Conservation (phyloP, 2,797 vertebrate species). For the Carduelis carduelis region DNA sequence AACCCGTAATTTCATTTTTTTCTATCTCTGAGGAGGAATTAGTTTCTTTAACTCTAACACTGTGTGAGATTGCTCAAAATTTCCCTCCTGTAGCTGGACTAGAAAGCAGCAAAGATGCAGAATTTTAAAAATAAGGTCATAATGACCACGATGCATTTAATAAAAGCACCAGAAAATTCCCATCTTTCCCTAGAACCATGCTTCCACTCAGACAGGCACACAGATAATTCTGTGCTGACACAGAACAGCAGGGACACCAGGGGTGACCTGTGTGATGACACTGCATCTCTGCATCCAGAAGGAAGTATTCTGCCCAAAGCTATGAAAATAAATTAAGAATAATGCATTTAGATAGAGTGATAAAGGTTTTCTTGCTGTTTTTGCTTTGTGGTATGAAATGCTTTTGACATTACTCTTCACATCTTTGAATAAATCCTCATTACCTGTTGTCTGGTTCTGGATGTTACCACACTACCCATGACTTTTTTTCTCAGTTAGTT, state of each 20-base stretch:
- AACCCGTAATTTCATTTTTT: rapidly evolving
- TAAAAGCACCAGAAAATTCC: background rate
- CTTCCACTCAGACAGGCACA: background rate
- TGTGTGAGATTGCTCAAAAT: background rate
- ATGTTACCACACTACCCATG: background rate
- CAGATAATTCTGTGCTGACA: background rate
- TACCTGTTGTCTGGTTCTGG: background rate
- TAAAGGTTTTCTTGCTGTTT: background rate
- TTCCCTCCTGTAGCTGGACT: background rate
- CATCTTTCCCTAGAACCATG: background rate
- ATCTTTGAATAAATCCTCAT: background rate
- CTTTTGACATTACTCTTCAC: background rate
- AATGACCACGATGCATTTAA: background rate
- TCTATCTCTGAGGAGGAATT: background rate
- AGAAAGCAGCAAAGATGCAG: background rate
- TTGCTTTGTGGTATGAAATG: background rate
- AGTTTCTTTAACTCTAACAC: background rate
- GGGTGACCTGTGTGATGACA: background rate
- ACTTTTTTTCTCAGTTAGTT: background rate
- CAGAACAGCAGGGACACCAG: background rate
- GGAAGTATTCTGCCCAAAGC: background rate
- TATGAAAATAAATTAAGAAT: background rate
- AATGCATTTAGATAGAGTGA: background rate
- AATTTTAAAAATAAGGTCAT: background rate
- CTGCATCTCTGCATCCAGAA: background rate